phyloP scores from a whole-genome alignment of 2,888 invertebrate species.

The Pollenia angustigena region DNA sequence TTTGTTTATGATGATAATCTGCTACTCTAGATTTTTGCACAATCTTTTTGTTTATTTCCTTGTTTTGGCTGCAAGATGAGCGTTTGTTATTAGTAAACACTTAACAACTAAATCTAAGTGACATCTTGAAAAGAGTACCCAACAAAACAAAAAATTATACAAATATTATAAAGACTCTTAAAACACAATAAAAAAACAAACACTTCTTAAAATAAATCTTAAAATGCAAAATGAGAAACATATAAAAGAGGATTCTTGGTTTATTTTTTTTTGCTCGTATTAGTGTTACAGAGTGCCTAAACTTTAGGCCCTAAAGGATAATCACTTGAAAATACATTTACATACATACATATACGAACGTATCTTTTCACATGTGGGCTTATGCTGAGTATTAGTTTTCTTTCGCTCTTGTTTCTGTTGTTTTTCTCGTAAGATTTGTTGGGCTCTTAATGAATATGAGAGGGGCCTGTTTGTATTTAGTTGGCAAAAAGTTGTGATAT shows the following conservation, averaged over 20 bases:
- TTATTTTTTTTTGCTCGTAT: constrained; percentile 16
- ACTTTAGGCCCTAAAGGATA: too few species aligned
- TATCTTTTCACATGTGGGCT: constrained; percentile 21
- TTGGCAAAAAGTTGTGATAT: constrained; percentile 54
- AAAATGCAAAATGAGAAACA: constrained; percentile 41
- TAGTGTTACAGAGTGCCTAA: constrained; percentile 59
- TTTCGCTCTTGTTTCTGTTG: constrained; percentile 11
- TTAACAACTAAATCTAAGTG: constrained; percentile 61
- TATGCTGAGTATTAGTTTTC: constrained; percentile 37
- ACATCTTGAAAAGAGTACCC: constrained; percentile 49
- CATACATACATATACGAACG: constrained; percentile 1
- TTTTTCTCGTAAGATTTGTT: constrained; percentile 43
- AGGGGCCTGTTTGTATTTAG: constrained; percentile 36
- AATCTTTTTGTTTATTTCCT: constrained; percentile 61
- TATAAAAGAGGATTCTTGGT: neutral
- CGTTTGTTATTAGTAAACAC: constrained; percentile 63
- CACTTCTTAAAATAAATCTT: constrained; percentile 61
- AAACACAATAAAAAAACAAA: neutral
- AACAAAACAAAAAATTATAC: constrained; percentile 22
- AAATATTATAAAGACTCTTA: constrained; percentile 26
- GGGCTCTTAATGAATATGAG: constrained; percentile 35
- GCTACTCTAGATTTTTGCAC: constrained; percentile 57
- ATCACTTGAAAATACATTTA: constrained; percentile 59
- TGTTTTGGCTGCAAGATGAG: constrained; percentile 40
- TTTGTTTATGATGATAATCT: constrained; percentile 56